Evolutionary conservation across 2,113 vertebrate genomes (phyloP), one percentile per base, ranked within the genome.

Genomic region (Cyprinus carpio): DNA sequence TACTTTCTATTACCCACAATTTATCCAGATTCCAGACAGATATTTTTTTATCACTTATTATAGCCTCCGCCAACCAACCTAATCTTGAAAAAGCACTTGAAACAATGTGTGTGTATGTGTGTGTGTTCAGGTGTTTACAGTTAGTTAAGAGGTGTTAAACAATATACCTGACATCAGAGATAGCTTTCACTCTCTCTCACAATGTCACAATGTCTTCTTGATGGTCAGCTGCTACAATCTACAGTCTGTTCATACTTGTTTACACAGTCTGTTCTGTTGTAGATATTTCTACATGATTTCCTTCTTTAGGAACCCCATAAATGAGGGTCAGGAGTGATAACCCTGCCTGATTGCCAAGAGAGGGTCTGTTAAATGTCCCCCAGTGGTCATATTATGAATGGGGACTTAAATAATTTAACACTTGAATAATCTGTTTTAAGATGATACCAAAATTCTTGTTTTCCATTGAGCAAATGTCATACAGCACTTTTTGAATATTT

Each of bases 91-190:
- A 18, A 8, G 31, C 76, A 60, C 54, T n/a, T 79, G 51, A 60
- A 60, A n/a, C n/a, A n/a, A n/a, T n/a, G n/a, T n/a, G n/a, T n/a
- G n/a, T n/a, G n/a, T n/a, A n/a, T n/a, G n/a, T n/a, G n/a, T n/a
- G n/a, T n/a, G n/a, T n/a, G n/a, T n/a, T 64, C n/a, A 65, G 67
- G 60, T 25, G 25, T 81, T 81, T 65, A 65, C 78, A 80, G 34
- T 25, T 25, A 18, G 13, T 80, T 69, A 69, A 37, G 4, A 69
- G 31, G 65, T 69, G 65, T 69, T 54, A 54, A 29, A 16, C 23
- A 62, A 78, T 37, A 64, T n/a, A 18, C 34, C 23, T 16, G 46
- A 4, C 10, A n/a, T 72, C 18, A 43, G 25, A 27, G n/a, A 76
- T 4, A 2, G 4, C 25, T 31, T 54, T 64, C 37, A 62, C 56